Evolutionary conservation across 1,140 invertebrate species (phyloP), one percentile per base, ranked within the genome.

Genomic region (Bombus superbus): DNA sequence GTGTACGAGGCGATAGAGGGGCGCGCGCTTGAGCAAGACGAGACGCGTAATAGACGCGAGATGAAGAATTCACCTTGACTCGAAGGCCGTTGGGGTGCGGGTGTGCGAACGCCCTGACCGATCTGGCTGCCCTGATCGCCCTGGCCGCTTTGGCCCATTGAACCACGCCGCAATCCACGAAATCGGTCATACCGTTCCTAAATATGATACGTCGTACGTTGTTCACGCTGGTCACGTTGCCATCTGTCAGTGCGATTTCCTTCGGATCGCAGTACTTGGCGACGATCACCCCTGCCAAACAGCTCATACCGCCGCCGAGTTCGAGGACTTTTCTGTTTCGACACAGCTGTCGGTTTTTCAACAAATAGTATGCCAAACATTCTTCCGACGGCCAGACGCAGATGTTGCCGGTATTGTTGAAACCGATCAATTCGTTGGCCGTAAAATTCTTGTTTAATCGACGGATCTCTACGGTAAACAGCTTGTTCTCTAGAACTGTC

Each of bases 311-410:
- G 22, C 98, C 98, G 9, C 98, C 98, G 47, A 98, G 94, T 93
- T 98, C 98, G 89, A 98, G 95, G 6, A 98, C 96, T 88, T 94
- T 96, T 92, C 97, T 97, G 85, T 96, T 95, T 6, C 96, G 94
- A 92, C 98, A 98, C 35, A 97, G 93, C 8, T 96, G 87, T 64
- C 96, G 94, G 93, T 98, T 97, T 87, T 96, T 96, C 59, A 98
- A 94, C 84, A 97, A 96, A 93, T 97, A 97, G 90, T 97, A 97
- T 4, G 97, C 96, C 44, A 98, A 93, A 15, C 98, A 97, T 94
- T 98, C 98, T 94, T 98, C 98, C 9, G 98, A 98, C 18, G 98
- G 98, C 98, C 98, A 98, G 4, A 98, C 97, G 95, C 98, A 98
- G 6, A 98, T 96, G 94, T 98, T 98, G n/a, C 98, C 98, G 2